Evolutionary conservation across 2,888 invertebrate species (phyloP), one percentile per base, ranked within the genome.

Genomic region (Eudemis profundana): DNA sequence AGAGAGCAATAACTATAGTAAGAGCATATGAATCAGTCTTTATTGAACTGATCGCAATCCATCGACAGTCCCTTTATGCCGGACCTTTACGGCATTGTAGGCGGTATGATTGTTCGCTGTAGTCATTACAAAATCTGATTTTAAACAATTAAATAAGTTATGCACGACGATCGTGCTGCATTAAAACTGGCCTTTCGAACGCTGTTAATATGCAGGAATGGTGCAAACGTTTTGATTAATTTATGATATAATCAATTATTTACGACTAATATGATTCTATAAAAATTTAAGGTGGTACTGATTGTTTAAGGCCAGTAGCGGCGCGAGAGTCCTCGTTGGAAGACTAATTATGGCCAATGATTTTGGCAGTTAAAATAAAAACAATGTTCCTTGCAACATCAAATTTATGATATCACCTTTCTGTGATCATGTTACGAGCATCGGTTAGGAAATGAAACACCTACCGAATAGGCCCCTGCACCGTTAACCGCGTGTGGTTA

Each of bases 381-480:
- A 19, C 47, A 61, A 54, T 29, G 38, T 67, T 76, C 75, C 70
- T 77, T 78, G 74, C 78, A 79, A 81, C 79, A 75, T 68, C 72
- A 74, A 79, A 81, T 81, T 82, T 79, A 77, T 74, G 74, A 83
- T 83, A 86, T 83, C 83, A 74, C 79, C 73, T 76, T 71, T 73
- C 70, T 76, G 72, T 79, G 84, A 85, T 89, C 88, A 77, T 74
- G 72, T 87, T 87, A 83, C 88, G 65, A 76, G 72, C 78, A 76
- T 78, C 68, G 79, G 83, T 86, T 84, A 77, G 71, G 89, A 86
- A 89, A 89, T 79, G 78, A 76, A 82, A 88, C 78, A 84, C 78
- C 67, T 56, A 68, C 67, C 70, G 67, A 76, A 80, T 61, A 76
- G 77, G 72, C 71, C 73, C 72, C 70, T 72, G 70, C 77, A 57